phyloP scores from a whole-genome alignment of 2,113 vertebrate species.

The Microcebus griseorufus region DNA sequence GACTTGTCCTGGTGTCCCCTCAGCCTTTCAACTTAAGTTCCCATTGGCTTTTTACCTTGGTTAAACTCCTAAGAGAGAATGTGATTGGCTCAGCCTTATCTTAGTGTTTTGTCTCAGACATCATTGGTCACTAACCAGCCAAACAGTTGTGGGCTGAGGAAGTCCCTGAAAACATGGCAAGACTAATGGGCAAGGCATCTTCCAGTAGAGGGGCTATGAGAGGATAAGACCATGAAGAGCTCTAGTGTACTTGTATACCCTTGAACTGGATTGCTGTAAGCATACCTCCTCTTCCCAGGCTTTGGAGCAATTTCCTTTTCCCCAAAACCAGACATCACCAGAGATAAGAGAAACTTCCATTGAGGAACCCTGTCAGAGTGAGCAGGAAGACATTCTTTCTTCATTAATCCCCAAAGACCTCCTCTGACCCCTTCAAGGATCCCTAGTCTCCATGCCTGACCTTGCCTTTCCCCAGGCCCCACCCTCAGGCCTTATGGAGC shows the following conservation, averaged over 20 bases:
- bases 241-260: not conserved
- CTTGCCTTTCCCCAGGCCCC: not conserved
- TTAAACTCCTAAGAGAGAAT: conserved; percentile 41
- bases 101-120: not conserved
- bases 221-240: not conserved
- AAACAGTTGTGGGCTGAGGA: not conserved
- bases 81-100: not conserved
- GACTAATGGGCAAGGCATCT: not conserved
- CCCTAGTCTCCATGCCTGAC: not conserved
- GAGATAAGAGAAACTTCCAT: not conserved
- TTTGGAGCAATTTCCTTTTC: not conserved
- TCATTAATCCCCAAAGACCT: not conserved
- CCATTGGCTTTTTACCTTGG: not conserved
- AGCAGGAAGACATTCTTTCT: not conserved
- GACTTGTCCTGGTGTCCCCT: not conserved
- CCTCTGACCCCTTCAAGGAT: not conserved
- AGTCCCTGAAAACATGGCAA: not conserved
- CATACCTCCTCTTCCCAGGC: not conserved
- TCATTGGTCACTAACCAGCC: not conserved
- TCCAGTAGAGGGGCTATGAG: not conserved
- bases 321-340: not conserved
- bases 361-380: not conserved
- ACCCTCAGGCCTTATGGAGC: not conserved
- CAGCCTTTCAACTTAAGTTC: conserved; percentile 17
- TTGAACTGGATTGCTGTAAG: not conserved